Base-by-base conservation (phyloP, 1,140 invertebrate species). In the Scaptodrosophila lebanonensis region DNA sequence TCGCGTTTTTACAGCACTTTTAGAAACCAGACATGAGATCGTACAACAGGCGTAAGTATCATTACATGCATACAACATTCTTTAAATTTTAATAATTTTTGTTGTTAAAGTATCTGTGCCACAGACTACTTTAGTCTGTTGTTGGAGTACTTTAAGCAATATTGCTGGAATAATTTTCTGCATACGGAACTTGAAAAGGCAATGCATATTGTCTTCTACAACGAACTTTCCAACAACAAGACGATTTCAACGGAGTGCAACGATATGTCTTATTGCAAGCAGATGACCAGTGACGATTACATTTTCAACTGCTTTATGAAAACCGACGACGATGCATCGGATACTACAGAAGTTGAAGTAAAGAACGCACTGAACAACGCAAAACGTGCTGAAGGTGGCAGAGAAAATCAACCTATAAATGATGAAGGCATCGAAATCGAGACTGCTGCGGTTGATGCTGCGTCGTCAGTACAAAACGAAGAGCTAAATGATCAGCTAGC, bases 81-180 rank as follows among this genome's bases (percentile, higher is more conserved):
- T 38, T 39, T 1, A 2, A 15, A 3, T 1, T 9, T 18, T 8
- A 4, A 29, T n/a, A 0, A 0, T 4, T 8, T 15, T 30, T 29
- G 0, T 39, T 12, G 1, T 17, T 40, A 3, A 7, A 87, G 86
- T 8, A 84, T 72, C 83, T 76, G 87, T 83, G 40, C 59, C 38
- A 67, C 85, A 60, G 70, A 88, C 53, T 71, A 88, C 66, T 66
- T 89, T 50, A 71, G 30, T 65, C 83, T 71, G 13, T 88, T 92
- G 32, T 88, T 95, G 90, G 92, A 95, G 87, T 89, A 95, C 71
- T 95, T 95, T 89, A 95, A 95, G 87, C 91, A 92, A 84, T 96
- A 94, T 88, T 89, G 90, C 33, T 95, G 93, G 92, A 96, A 96
- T 88, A 96, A 95, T 88, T 95, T 96, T 84, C 88, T 96, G 57